These are phyloP conservation scores for Mechanitis mazaeus DNA, from an alignment of 2,888 invertebrate genomes.

Conservation along the genomic window DNA sequence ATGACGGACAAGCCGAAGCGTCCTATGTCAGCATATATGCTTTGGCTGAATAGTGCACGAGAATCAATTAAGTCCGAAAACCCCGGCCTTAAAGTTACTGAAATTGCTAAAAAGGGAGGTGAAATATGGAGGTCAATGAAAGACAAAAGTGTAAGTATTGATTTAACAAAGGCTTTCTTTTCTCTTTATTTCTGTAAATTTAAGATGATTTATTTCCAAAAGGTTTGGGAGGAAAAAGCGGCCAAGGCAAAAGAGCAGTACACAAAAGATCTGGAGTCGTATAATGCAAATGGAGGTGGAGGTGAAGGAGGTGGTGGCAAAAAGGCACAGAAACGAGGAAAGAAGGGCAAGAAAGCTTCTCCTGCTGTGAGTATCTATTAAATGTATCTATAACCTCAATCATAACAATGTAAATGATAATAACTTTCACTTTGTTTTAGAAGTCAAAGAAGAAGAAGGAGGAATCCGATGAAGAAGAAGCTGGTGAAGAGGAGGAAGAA, in stretches of 20 bases:
- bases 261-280: constrained; percentile 91
- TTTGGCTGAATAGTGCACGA: constrained; percentile 94
- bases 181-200: constrained; percentile 14
- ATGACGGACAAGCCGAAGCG: constrained; percentile 95
- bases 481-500: constrained; percentile 79
- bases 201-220: constrained; percentile 27
- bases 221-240: constrained; percentile 96
- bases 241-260: constrained; percentile 93
- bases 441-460: constrained; percentile 79
- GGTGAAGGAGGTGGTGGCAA: constrained; percentile 72
- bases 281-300: constrained; percentile 85
- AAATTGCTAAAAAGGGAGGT: constrained; percentile 95
- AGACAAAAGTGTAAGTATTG: constrained; percentile 85
- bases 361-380: constrained; percentile 54
- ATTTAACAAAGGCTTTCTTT: constrained; percentile 5
- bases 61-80: constrained; percentile 92
- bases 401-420: constrained; percentile 8
- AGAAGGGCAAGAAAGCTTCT: constrained; percentile 70
- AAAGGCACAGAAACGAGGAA: constrained; percentile 77
- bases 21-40: constrained; percentile 94
- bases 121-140: constrained; percentile 95
- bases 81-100: constrained; percentile 94
- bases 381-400: constrained; percentile 1
- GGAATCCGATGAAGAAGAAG: constrained; percentile 79
- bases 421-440: constrained; percentile 37